phyloP scores from a whole-genome alignment of 2,797 vertebrate genomes.

The Chiroxiphia lanceolata region DNA sequence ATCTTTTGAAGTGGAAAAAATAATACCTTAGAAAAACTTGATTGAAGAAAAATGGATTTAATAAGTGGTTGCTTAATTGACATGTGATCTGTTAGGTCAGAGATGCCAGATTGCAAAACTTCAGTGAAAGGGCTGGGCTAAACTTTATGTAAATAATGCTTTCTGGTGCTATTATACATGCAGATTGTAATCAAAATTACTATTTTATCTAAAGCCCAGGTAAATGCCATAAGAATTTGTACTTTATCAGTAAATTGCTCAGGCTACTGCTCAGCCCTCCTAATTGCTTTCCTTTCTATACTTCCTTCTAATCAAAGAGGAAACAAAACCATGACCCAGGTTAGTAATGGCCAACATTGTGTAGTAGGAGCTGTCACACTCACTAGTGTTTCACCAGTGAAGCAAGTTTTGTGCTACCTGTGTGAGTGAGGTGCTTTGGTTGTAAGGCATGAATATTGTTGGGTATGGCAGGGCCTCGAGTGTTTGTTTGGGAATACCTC shows the following conservation, averaged over 20 bases:
- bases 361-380: neutral
- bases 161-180: neutral
- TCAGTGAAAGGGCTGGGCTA: neutral
- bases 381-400: neutral
- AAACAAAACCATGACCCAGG: neutral
- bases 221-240: neutral
- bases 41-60: conserved; percentile 26
- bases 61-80: conserved; percentile 1
- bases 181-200: neutral
- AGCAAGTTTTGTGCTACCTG: neutral
- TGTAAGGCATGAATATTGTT: neutral
- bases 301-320: neutral
- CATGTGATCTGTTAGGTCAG: neutral
- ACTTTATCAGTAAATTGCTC: conserved; percentile 1
- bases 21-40: conserved; percentile 14
- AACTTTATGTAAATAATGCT: conserved; percentile 11
- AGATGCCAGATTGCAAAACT: neutral
- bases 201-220: neutral
- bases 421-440: neutral
- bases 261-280: neutral
- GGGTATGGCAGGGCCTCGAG: neutral
- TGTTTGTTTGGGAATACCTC: neutral
- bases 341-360: neutral
- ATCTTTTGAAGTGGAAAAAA: conserved; percentile 44
- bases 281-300: neutral